Evolutionary conservation across 2,888 invertebrate species (phyloP).

Genomic region (Mesorhabditis belari): DNA sequence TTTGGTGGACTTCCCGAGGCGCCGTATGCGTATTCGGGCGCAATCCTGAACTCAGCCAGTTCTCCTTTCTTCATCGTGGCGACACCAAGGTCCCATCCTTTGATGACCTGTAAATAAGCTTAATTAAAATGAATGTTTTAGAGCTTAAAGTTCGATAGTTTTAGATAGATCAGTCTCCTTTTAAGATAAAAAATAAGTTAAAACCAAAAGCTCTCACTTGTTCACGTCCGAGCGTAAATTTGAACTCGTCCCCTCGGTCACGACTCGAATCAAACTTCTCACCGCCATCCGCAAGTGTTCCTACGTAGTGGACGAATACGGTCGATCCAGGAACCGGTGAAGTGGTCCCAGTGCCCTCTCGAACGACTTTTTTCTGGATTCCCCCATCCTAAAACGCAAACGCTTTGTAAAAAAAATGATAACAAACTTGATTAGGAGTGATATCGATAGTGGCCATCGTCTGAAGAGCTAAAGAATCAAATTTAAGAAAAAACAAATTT

Average conservation of each 20-base stretch:
- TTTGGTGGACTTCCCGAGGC: slow-evolving; percentile 73
- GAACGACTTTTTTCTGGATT: slow-evolving; percentile 68
- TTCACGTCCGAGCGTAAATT: slow-evolving; percentile 81
- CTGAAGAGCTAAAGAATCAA: too few relatives aligned
- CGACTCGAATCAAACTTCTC: slow-evolving; percentile 85
- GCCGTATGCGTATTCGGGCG: slow-evolving; percentile 85
- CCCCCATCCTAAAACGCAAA: slow-evolving; percentile 73
- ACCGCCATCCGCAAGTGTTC: slow-evolving; percentile 72
- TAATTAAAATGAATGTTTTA: too few relatives aligned
- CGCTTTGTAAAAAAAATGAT: slow-evolving; percentile 1
- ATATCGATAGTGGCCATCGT: slow-evolving; percentile 16
- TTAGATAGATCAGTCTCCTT: not conserved
- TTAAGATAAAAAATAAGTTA: not conserved
- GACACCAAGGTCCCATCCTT: slow-evolving; percentile 79
- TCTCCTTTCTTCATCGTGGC: slow-evolving; percentile 80
- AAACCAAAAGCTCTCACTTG: slow-evolving; percentile 31
- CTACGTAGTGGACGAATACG: slow-evolving; percentile 74
- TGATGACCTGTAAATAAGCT: slow-evolving; percentile 42
- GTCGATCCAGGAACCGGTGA: slow-evolving; percentile 34
- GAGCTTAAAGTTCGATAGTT: not conserved
- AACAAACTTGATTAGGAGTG: slow-evolving; percentile 18
- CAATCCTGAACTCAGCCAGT: slow-evolving; percentile 70
- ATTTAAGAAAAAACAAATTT: too few relatives aligned
- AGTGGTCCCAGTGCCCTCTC: slow-evolving; percentile 66
- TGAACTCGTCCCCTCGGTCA: slow-evolving; percentile 75